Conservation (phyloP, 1,140 invertebrate species). For the Tetragnatha versicolor region DNA sequence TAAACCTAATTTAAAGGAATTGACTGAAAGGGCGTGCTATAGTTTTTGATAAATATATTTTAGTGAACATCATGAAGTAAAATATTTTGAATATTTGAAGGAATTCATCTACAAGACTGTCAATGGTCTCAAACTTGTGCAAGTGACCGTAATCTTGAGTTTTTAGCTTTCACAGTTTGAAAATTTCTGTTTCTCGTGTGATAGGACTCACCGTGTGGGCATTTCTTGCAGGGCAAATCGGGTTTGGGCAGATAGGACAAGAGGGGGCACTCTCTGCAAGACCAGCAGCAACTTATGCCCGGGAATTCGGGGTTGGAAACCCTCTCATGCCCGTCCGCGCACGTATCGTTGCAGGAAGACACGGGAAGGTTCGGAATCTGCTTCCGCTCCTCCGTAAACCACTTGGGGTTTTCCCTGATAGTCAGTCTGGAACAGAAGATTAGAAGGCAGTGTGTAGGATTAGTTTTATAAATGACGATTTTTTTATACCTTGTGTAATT, state of each 20-base stretch:
- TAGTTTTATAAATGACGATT: background rate
- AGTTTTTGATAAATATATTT: too few species aligned
- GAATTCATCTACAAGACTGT: too few species aligned
- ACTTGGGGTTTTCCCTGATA: background rate
- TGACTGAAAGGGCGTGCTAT: too few species aligned
- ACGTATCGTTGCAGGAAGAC: slow-evolving; percentile 71
- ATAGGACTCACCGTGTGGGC: slow-evolving; percentile 14
- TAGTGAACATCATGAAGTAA: too few species aligned
- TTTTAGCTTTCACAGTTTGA: too few species aligned
- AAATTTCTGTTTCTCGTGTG: too few species aligned
- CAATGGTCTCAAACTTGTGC: too few species aligned
- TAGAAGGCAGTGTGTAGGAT: background rate
- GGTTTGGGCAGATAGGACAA: slow-evolving; percentile 75
- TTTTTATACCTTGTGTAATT: too few species aligned
- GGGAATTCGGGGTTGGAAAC: slow-evolving; percentile 65
- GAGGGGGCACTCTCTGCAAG: slow-evolving; percentile 75
- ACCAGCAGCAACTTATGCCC: slow-evolving; percentile 72
- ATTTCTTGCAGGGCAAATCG: slow-evolving; percentile 14
- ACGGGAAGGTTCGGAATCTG: slow-evolving; percentile 61
- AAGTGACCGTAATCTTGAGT: too few species aligned
- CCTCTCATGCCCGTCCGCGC: slow-evolving; percentile 57
- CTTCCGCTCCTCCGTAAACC: background rate
- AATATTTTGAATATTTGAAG: too few species aligned
- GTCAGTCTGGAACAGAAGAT: background rate
- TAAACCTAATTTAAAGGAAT: too few species aligned